Conservation (phyloP, 2,113 vertebrate genomes). For the Mus musculus region DNA sequence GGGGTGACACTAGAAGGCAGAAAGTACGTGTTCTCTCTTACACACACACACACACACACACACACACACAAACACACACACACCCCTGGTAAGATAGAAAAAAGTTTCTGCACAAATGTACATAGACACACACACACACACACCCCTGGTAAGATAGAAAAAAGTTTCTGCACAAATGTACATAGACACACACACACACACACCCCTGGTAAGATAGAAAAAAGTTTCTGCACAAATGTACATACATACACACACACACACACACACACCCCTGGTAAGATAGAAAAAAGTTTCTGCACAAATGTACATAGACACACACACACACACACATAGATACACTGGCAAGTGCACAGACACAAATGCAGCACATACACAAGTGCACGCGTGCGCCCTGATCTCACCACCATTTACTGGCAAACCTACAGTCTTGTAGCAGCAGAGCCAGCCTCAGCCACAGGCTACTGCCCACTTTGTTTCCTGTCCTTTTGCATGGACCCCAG, state of each 20-base stretch:
- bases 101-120: background rate
- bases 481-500: background rate
- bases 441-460: background rate
- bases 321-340: too few species aligned
- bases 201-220: background rate
- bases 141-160: background rate
- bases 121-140: too few species aligned
- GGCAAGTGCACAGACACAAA: background rate
- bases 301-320: background rate
- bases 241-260: background rate
- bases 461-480: too few species aligned
- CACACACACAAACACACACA: too few species aligned
- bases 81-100: background rate
- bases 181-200: too few species aligned
- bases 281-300: background rate
- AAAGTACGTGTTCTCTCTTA: too few species aligned
- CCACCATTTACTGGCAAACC: fast-evolving
- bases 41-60: too few species aligned
- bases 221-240: background rate
- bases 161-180: background rate
- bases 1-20: too few species aligned
- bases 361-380: background rate
- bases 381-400: background rate
- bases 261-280: background rate
- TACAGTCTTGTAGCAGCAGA: background rate